A percentile compares a stretch with the other conserved stretches of the same genome.
phyloP scores from a whole-genome alignment of 2,888 invertebrate species.

The Tigriopus californicus region DNA sequence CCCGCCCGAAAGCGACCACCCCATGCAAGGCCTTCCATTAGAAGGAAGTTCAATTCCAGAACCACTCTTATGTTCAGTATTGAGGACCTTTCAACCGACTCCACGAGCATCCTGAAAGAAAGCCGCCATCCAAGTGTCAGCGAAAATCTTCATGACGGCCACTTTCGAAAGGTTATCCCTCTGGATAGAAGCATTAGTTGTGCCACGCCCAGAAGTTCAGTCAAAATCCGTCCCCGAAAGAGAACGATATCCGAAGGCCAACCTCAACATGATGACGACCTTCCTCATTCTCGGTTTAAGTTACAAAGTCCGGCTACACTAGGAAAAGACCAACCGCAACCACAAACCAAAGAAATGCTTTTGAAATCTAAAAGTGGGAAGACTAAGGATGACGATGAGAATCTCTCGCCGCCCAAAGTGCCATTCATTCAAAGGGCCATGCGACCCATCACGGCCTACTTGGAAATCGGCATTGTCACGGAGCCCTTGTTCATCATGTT shows the following conservation, averaged over 20 bases:
- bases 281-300: no score
- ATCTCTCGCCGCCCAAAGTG: not conserved
- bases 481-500: slow-evolving; percentile 49
- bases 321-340: slow-evolving; percentile 7
- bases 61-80: slow-evolving; percentile 52
- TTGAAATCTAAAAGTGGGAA: slow-evolving; percentile 19
- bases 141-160: not conserved
- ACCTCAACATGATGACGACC: no score
- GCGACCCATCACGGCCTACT: slow-evolving; percentile 27
- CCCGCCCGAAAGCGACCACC: slow-evolving; percentile 1
- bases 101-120: slow-evolving; percentile 51
- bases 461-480: slow-evolving; percentile 46
- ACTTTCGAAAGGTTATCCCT: no score
- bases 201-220: no score
- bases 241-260: no score
- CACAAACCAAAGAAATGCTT: slow-evolving; percentile 17
- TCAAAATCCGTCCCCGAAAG: no score
- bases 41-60: not conserved
- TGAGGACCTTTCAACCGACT: slow-evolving; percentile 52
- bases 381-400: slow-evolving; percentile 17
- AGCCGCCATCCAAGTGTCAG: slow-evolving; percentile 1
- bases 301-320: no score
- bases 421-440: not conserved
- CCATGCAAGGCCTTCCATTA: not conserved
- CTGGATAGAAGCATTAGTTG: no score